These are phyloP conservation scores for Aphidius colemani DNA, from an alignment of 2,888 invertebrate species.

Conservation along the genomic window DNA sequence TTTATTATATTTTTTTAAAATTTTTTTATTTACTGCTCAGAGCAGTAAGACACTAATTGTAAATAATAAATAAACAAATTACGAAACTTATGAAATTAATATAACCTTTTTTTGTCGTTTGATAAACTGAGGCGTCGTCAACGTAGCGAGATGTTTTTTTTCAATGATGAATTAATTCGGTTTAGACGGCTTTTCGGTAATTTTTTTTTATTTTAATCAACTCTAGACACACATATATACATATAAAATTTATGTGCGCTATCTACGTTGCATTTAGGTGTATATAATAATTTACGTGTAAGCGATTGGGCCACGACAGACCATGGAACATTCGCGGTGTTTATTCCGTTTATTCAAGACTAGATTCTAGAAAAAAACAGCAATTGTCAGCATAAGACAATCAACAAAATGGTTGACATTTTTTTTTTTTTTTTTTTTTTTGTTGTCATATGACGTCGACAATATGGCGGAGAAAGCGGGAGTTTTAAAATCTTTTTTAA, in stretches of 20 bases:
- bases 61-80: background rate
- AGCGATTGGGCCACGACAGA: background rate
- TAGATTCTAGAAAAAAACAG: conserved; percentile 14
- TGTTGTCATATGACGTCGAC: no score
- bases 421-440: conserved; percentile 3
- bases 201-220: background rate
- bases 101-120: background rate
- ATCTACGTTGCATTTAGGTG: background rate
- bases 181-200: background rate
- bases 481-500: no score
- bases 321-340: conserved; percentile 7
- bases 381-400: conserved; percentile 6
- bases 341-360: conserved; percentile 25
- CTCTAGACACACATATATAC: background rate
- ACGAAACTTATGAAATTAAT: background rate
- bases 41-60: conserved; percentile 1
- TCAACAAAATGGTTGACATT: conserved; percentile 24
- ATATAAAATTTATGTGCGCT: background rate
- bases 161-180: no score
- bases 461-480: no score
- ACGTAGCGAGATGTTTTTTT: background rate
- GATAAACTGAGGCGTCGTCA: background rate
- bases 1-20: background rate
- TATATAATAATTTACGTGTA: background rate
- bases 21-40: background rate